Percentiles rank a stretch among this genome's conserved stretches.
Evolutionary conservation across 2,113 vertebrate species (phyloP).

Genomic region (Plecturocebus donacophilus): DNA sequence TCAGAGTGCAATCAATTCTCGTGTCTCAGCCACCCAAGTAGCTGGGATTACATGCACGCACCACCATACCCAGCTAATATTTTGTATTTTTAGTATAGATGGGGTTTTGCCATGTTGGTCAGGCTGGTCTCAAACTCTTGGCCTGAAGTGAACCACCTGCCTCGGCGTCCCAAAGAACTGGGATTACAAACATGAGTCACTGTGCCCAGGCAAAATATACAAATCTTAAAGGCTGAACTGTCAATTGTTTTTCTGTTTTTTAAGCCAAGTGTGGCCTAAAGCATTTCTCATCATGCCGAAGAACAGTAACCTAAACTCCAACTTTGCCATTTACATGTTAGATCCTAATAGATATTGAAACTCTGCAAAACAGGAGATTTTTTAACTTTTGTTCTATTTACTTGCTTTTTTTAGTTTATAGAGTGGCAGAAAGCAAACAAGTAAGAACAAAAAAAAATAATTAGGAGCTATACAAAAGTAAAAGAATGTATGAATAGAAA

Average conservation of each 20-base stretch:
- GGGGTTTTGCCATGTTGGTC: no score
- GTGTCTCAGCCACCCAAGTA: no score
- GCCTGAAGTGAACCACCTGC: no score
- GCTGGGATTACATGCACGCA: no score
- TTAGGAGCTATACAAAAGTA: background rate
- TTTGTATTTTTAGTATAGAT: no score
- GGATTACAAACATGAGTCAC: no score
- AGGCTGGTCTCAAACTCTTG: no score
- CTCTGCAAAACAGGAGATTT: background rate
- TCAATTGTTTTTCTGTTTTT: slow-evolving; percentile 62
- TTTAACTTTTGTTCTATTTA: background rate
- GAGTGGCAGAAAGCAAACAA: background rate
- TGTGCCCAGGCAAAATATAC: no score
- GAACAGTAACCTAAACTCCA: slow-evolving; percentile 67
- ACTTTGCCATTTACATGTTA: slow-evolving; percentile 57
- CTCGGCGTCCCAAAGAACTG: no score
- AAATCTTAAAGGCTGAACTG: slow-evolving; percentile 67
- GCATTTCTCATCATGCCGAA: slow-evolving; percentile 63
- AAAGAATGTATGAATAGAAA: slow-evolving; percentile 23
- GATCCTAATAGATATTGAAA: slow-evolving; percentile 48
- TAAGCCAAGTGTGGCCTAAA: slow-evolving; percentile 54
- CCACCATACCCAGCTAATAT: no score
- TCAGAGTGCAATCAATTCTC: no score
- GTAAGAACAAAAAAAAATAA: background rate
- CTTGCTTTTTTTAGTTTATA: background rate